A percentile compares a stretch with the other conserved stretches of the same genome.
Conservation (phyloP, 2,888 invertebrate genomes). For the Drosophila mimica region DNA sequence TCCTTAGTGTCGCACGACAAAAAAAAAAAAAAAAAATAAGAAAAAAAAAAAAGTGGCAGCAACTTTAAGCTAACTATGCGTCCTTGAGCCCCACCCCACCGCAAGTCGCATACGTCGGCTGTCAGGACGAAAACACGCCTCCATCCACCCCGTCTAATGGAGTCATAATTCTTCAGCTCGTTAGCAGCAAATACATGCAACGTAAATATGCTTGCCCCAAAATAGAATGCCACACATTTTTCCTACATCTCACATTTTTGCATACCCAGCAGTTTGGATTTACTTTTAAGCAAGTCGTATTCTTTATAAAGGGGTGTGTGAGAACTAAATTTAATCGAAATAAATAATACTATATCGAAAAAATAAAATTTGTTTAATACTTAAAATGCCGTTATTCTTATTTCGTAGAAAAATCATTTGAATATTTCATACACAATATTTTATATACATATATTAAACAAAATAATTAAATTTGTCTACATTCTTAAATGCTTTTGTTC, state of each 20-base stretch:
- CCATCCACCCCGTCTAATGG: constrained; percentile 61
- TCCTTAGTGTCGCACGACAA: constrained; percentile 50
- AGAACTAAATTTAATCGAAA: not conserved
- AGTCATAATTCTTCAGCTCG: constrained; percentile 80
- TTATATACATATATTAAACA: not conserved
- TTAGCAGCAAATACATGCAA: constrained; percentile 76
- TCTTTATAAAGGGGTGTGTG: not conserved
- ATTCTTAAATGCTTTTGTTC: not conserved
- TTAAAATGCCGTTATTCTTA: too few species aligned
- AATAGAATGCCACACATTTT: constrained; percentile 70
- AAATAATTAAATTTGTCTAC: too few species aligned
- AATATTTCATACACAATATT: not conserved
- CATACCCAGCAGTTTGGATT: constrained; percentile 43
- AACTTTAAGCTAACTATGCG: constrained; percentile 76
- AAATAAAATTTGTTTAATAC: not conserved
- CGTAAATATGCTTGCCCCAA: constrained; percentile 69
- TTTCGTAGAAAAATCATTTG: not conserved
- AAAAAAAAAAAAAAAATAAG: not conserved
- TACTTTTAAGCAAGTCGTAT: not conserved
- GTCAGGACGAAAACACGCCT: constrained; percentile 1
- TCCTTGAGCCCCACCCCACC: constrained; percentile 16
- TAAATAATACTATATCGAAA: accelerated
- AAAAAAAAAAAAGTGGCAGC: constrained; percentile 41
- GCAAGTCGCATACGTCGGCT: not conserved
- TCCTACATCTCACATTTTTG: constrained; percentile 61